Base-by-base conservation (phyloP, 2,797 vertebrate species). In the Pseudochaenichthys georgianus region DNA sequence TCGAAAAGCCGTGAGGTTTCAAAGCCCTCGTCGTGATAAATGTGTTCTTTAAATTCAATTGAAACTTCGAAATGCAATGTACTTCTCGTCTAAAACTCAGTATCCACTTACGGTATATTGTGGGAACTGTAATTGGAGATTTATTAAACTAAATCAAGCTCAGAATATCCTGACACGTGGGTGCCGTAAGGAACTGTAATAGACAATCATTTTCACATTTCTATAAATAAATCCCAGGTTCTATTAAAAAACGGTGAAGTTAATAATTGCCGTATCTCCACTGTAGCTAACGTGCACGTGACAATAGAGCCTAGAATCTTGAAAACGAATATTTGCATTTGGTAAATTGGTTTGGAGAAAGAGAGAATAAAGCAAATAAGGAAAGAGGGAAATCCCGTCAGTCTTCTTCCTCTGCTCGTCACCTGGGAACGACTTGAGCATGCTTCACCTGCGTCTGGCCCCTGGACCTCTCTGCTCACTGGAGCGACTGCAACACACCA, bases 401-500 rank as follows among this genome's bases (percentile, higher is more conserved):
- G n/a, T 21, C 38, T 16, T 62, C 23, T 45, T 13, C 48, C 43
- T 67, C 15, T 19, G 17, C 15, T 23, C 9, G 43, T 63, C 61
- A 68, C 52, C 13, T 38, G 58, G 61, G 77, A 12, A 47, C 48
- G 50, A 78, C 50, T 45, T 6, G 23, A 13, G 57, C 67, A n/a
- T 54, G 2, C 51, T 31, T 85, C 73, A 66, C 63, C 64, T 63
- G 53, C 9, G 9, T 51, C 47, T 46, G 60, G 46, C 48, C 48
- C 42, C 9, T 19, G 42, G 80, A 59, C 46, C 5, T 23, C 13
- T 41, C 46, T 21, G 42, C 74, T 45, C 57, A 9, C 53, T 9
- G 61, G 19, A 51, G 66, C 16, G 16, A 58, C 55, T 75, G 66
- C 31, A 75, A 64, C 57, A 21, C 73, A 1, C 59, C 3, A 2